phyloP scores from a whole-genome alignment of 1,140 invertebrate species.

The Helicorthomorpha holstii region DNA sequence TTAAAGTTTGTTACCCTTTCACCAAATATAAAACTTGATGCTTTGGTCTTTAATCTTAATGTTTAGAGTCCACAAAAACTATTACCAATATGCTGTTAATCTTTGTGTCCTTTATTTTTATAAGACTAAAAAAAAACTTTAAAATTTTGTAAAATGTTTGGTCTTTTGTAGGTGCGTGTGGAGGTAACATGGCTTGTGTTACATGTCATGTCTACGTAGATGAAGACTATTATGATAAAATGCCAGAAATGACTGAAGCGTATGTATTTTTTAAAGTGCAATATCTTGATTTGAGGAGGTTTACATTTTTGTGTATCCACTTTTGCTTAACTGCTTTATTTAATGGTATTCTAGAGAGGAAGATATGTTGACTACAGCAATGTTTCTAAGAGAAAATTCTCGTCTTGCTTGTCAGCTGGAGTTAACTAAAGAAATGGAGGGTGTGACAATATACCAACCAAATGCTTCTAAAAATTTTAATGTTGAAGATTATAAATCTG shows the following conservation, averaged over 20 bases:
- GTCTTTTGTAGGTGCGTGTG: slow-evolving; percentile 59
- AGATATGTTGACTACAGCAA: slow-evolving; percentile 91
- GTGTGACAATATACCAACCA: slow-evolving; percentile 69
- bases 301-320: not conserved
- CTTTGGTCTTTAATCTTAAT: not conserved
- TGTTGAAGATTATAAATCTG: slow-evolving; percentile 97
- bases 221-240: slow-evolving; percentile 50
- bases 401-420: slow-evolving; percentile 91
- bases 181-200: slow-evolving; percentile 92
- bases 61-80: not conserved
- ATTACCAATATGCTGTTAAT: not conserved
- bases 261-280: slow-evolving; percentile 14
- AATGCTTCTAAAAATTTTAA: slow-evolving; percentile 93
- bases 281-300: not conserved
- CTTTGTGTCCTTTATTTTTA: not conserved
- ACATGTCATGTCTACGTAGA: slow-evolving; percentile 96
- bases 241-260: slow-evolving; percentile 63
- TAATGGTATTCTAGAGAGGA: slow-evolving; percentile 57
- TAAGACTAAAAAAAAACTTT: not conserved
- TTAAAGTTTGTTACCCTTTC: no score
- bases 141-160: slow-evolving; percentile 3
- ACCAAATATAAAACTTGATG: not conserved
- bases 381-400: slow-evolving; percentile 89
- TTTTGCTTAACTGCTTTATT: slow-evolving; percentile 5
- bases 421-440: slow-evolving; percentile 79